phyloP scores from a whole-genome alignment of 2,888 invertebrate species.

The Ophioninae sp. region DNA sequence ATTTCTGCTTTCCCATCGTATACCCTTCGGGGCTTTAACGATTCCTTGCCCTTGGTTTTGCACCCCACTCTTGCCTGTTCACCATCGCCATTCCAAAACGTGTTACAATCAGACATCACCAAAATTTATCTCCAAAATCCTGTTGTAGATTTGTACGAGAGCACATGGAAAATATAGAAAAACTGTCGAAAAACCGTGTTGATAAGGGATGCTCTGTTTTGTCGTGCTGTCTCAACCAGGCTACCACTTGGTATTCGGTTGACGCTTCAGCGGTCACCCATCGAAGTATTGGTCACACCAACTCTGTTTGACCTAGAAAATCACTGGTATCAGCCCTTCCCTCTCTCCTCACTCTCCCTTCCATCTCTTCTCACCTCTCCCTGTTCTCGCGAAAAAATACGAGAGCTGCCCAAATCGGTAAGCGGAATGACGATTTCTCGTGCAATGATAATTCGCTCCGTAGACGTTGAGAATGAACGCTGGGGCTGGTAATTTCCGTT shows the following conservation, averaged over 20 bases:
- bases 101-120: background rate
- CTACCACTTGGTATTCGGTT: too few species aligned
- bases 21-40: too few species aligned
- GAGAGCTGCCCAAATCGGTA: background rate
- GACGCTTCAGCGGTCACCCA: background rate
- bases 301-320: background rate
- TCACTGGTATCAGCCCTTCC: too few species aligned
- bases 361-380: background rate
- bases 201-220: too few species aligned
- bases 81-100: background rate
- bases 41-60: background rate
- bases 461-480: constrained; percentile 31
- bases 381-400: background rate
- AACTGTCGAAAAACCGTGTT: background rate
- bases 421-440: constrained; percentile 18
- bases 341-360: background rate
- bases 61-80: background rate
- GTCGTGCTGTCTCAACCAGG: too few species aligned
- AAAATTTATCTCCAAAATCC: background rate
- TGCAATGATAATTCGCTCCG: constrained; percentile 12
- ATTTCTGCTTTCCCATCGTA: background rate
- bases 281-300: background rate
- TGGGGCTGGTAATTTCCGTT: constrained; percentile 37
- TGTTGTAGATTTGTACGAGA: background rate
- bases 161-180: background rate